These are phyloP conservation scores for Frankliniella intonsa DNA, from an alignment of 2,888 invertebrate species.

Conservation along the genomic window DNA sequence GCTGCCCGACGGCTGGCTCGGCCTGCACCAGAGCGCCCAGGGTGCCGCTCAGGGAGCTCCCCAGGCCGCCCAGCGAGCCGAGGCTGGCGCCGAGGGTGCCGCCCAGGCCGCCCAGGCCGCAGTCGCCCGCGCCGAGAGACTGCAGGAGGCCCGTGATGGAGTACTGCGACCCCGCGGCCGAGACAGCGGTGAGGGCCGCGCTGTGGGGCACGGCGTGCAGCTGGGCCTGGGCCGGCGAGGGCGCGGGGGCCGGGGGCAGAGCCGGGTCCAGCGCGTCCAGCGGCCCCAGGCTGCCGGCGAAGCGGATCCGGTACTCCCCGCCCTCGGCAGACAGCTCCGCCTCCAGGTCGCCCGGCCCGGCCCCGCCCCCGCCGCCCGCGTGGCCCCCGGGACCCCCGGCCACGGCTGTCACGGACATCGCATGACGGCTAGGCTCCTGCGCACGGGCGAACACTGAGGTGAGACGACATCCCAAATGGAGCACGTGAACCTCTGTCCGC, in stretches of 20 bases:
- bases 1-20: neutral
- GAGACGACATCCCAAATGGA: too few relatives aligned
- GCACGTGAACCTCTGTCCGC: too few relatives aligned
- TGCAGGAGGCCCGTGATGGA: slow-evolving; percentile 14
- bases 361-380: neutral
- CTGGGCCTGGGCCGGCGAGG: neutral
- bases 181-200: neutral
- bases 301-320: slow-evolving; percentile 14
- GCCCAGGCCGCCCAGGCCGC: neutral
- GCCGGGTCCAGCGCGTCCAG: neutral
- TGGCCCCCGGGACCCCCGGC: neutral
- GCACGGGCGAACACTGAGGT: too few relatives aligned
- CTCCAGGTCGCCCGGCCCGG: neutral
- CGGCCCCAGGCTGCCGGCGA: neutral
- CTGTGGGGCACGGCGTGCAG: neutral
- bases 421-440: neutral
- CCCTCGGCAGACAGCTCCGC: neutral
- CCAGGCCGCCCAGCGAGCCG: neutral
- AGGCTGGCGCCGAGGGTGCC: neutral
- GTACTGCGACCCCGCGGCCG: neutral
- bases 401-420: slow-evolving; percentile 4
- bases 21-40: slow-evolving; percentile 16
- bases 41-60: neutral
- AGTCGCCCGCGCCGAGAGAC: neutral
- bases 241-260: neutral